phyloP scores from a whole-genome alignment of 2,888 invertebrate species.

The Mellilla xanthometata region DNA sequence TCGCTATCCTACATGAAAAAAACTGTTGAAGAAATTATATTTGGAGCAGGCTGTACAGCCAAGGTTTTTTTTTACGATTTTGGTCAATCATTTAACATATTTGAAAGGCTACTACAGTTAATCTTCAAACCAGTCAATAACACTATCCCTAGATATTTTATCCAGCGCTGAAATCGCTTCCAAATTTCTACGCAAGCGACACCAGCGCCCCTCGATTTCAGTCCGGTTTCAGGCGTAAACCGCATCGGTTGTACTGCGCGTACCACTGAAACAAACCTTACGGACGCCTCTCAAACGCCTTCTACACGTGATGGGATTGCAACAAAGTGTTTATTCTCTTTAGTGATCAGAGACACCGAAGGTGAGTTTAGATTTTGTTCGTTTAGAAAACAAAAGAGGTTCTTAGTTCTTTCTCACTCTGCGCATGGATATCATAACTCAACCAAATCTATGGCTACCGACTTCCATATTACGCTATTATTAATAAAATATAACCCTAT shows the following conservation, averaged over 20 bases:
- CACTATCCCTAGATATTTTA: too few relatives aligned
- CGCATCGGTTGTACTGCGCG: conserved; percentile 38
- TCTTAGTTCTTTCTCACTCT: neutral
- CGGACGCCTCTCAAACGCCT: conserved; percentile 30
- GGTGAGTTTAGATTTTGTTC: conserved; percentile 38
- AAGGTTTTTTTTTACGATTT: too few relatives aligned
- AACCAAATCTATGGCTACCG: neutral
- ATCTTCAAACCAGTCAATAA: too few relatives aligned
- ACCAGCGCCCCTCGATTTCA: conserved; percentile 47
- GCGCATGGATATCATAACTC: neutral
- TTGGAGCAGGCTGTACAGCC: too few relatives aligned
- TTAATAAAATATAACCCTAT: too few relatives aligned
- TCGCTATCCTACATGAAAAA: too few relatives aligned
- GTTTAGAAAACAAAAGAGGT: too few relatives aligned
- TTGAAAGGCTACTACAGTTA: too few relatives aligned
- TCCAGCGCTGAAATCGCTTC: conserved; percentile 40
- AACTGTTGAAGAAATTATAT: too few relatives aligned
- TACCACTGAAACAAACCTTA: conserved; percentile 14
- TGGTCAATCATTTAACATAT: too few relatives aligned
- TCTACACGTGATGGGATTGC: conserved; percentile 50
- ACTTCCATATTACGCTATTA: neutral
- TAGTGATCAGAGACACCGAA: conserved; percentile 39
- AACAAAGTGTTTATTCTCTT: conserved; percentile 39
- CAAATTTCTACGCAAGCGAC: conserved; percentile 36
- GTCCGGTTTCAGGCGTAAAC: conserved; percentile 46